Conservation (phyloP, 2,113 vertebrate genomes). For the Poecile atricapillus region DNA sequence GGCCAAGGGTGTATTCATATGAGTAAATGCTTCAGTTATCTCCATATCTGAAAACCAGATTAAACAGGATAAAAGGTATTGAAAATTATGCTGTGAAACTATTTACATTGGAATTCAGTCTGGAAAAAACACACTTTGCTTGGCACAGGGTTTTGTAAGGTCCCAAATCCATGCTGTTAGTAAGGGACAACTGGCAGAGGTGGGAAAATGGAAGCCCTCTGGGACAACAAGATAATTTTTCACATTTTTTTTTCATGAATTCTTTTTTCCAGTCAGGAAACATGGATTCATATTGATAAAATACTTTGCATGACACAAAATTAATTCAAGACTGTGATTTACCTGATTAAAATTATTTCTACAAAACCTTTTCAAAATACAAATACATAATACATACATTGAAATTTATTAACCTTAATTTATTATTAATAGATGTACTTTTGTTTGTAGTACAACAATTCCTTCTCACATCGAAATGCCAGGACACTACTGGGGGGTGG, state of each 20-base stretch:
- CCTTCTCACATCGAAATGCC: background rate
- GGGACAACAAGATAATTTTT: background rate
- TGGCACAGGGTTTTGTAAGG: background rate
- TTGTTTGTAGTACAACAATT: background rate
- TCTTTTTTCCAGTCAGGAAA: background rate
- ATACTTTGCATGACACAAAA: background rate
- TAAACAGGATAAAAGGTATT: background rate
- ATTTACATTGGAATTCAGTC: background rate
- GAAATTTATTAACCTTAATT: background rate
- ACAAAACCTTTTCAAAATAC: background rate
- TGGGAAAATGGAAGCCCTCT: background rate
- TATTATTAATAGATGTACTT: background rate
- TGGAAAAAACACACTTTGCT: background rate
- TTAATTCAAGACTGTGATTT: background rate
- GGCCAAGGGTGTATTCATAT: background rate
- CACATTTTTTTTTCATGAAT: background rate
- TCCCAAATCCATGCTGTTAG: background rate
- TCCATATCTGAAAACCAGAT: background rate
- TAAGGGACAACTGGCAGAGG: background rate
- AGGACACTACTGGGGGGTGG: background rate
- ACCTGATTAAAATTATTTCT: background rate
- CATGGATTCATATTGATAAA: background rate
- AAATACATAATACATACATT: background rate
- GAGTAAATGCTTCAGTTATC: background rate
- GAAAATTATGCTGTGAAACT: background rate